Base-by-base conservation (phyloP, 2,888 invertebrate genomes). In the Anoplius nigerrimus region DNA sequence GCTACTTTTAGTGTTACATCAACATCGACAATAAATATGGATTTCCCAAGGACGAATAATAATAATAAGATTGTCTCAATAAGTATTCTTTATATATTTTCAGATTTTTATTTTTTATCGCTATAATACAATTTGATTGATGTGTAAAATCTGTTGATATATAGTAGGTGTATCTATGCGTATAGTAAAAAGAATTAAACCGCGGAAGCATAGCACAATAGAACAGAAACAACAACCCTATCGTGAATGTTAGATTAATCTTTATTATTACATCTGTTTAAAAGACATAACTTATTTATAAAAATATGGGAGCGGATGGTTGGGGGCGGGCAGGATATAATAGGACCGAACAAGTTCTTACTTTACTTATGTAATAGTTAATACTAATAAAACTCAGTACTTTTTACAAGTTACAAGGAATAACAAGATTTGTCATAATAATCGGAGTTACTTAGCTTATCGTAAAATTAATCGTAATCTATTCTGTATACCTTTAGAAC, bases 301-400 rank as follows among this genome's bases (percentile, higher is more conserved):
- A 87, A 88, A 83, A 79, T 83, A 82, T 83, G 79, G 78, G 78
- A 79, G 73, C 61, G 71, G 72, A 59, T 77, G 67, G 71, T 62
- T 63, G 27, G 53, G 60, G 24, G 43, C 59, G 56, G 63, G 54
- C 66, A 74, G 73, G 69, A 75, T 75, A 74, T 71, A 77, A 82
- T 82, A 82, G 80, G 81, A 84, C 74, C 75, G 75, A 84, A 85
- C 77, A 78, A 80, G 84, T 83, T 81, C 83, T 84, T 82, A 82
- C 68, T 79, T 86, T 82, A 83, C 82, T 84, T 86, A 85, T 73
- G 71, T 75, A 82, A 78, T 84, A 85, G 75, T 86, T 86, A 86
- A 86, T 85, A 85, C 85, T 86, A 87, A 88, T 88, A 87, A 88
- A 88, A 88, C 85, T 88, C 87, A 88, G 88, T 88, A 88, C 88